Base-by-base conservation (phyloP, 2,797 vertebrate species). In the Xerus rutilus region DNA sequence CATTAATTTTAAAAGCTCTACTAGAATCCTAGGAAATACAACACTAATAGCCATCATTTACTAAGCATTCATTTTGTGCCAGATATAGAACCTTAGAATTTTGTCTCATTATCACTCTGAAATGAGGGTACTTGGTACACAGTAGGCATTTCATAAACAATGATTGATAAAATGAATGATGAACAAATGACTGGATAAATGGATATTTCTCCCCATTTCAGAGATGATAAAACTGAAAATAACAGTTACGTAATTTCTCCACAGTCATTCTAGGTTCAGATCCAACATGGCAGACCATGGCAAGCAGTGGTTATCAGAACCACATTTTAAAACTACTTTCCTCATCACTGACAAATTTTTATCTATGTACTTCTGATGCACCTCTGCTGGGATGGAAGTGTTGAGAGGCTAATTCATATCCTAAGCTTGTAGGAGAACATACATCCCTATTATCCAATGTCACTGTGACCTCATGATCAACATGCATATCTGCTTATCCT, bases 201-300 rank as follows among this genome's bases (percentile, higher is more conserved):
- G 20, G n/a, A 18, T n/a, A n/a, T 73, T 79, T 76, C 30, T 84
- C 35, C 54, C 35, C 9, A 12, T 82, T 85, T 85, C 69, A 73
- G 92, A 86, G 45, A 82, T 7, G n/a, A 91, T 21, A 12, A 85
- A 87, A 94, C 25, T 74, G 67, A 72, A 92, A 74, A 81, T 45
- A 86, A n/a, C 7, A 49, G 54, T 39, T 73, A 73, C 43, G 47
- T 52, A 35, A 65, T 76, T 94, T 90, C n/a, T 81, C 59, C 15
- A 49, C 5, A 21, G 1, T 73, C n/a, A 21, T n/a, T 62, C 59
- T 6, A 67, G 15, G 54, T 52, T 72, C 25, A 43, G 15, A 20
- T 57, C 52, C 64, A 52, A 28, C 9, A 4, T 17, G 21, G 20
- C 64, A 47, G 79, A 86, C 23, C 35, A 35, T 64, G 45, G 39